Base-by-base conservation (phyloP, 1,140 invertebrate species). In the Penaeus vannamei region DNA sequence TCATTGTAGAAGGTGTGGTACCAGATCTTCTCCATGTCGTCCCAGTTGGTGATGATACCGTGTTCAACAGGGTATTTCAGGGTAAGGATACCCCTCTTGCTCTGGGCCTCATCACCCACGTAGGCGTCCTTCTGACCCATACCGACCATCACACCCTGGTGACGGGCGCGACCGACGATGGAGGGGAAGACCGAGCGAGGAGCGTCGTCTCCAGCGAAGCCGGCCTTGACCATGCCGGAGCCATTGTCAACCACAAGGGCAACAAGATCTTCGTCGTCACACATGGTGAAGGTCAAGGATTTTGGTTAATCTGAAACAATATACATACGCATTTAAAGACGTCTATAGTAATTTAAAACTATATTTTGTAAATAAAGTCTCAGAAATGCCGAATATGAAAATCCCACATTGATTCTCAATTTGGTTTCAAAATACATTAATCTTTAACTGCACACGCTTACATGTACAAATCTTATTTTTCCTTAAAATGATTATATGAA, bases 1-100 rank as follows among this genome's bases (percentile, higher is more conserved):
- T 99, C 98, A 92, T 98, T 98, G 95, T 98, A 98, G 94, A 98
- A 98, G 90, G 97, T 97, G 94, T 98, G 97, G 94, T 98, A 97
- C 97, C 97, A 98, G 93, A 98, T 98, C 93, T 98, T 98, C 93
- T 98, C 97, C 97, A 99, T 99, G 91, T 98, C 97, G 92, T 99
- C 97, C 98, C 98, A 99, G 94, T 99, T 98, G 92, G 97, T 98
- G 89, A 98, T 97, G 92, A 97, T 97, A 92, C 98, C 97, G 93
- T 98, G 97, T 46, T 81, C 79, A 26, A 81, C 53, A n/a, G 79
- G 79, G 46, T 81, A 81, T 32, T 81, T 81, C 0, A 81, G 79
- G 42, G 79, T 81, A 22, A 81, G n/a, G n/a, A 81, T 81, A 81
- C 94, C 97, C 95, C 98, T 96, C 94, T 99, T 99, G 93, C 96